phyloP scores from a whole-genome alignment of 2,113 vertebrate genomes.

The Pterocles gutturalis region DNA sequence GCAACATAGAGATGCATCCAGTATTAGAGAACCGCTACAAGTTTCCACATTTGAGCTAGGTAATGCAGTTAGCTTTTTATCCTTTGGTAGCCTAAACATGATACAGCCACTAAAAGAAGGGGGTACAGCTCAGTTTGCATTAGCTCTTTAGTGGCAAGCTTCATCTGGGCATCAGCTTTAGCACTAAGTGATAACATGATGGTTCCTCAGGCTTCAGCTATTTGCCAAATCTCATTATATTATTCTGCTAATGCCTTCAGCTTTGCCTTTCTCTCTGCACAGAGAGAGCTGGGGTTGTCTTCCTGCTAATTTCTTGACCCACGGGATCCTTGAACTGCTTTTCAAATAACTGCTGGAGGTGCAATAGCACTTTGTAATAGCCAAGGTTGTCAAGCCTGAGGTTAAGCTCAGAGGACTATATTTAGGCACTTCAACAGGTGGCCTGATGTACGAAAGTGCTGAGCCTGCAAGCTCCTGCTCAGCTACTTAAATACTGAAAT shows the following conservation, averaged over 20 bases:
- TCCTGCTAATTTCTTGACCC: neutral
- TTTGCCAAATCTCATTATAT: constrained; percentile 25
- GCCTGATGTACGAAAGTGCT: constrained; percentile 38
- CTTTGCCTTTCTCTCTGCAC: neutral
- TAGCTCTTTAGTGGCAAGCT: neutral
- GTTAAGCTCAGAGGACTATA: constrained; percentile 42
- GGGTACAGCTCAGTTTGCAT: neutral
- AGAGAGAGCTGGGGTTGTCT: neutral
- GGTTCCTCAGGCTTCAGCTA: neutral
- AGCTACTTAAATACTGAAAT: constrained; percentile 60
- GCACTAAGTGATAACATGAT: rapidly evolving
- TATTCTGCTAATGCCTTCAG: constrained; percentile 20
- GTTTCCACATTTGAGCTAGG: rapidly evolving
- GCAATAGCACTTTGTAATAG: neutral
- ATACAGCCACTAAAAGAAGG: neutral
- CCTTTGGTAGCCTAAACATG: neutral
- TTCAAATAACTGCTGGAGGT: neutral
- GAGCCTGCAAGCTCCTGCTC: constrained; percentile 50
- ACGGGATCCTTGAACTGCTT: neutral
- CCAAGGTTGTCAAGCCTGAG: neutral
- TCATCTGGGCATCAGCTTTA: neutral
- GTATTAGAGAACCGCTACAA: neutral
- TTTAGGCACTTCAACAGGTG: constrained; percentile 62
- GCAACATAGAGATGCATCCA: neutral
- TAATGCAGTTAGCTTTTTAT: neutral